Conservation (phyloP, 2,113 vertebrate genomes). For the Cavia aperea region DNA sequence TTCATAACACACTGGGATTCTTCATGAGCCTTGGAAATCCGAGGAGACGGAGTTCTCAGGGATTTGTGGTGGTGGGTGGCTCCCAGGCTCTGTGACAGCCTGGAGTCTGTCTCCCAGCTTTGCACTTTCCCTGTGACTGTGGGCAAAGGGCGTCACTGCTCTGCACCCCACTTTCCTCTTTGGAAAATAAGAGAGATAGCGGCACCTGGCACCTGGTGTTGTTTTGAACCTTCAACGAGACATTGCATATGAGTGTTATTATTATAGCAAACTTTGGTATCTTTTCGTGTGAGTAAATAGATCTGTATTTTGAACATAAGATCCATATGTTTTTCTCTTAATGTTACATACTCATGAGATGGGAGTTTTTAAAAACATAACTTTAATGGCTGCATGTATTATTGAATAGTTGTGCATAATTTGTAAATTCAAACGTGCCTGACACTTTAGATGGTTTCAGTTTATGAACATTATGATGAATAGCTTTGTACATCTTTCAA, state of each 20-base stretch:
- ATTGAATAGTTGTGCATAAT: neutral
- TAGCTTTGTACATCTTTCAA: slow-evolving; percentile 11
- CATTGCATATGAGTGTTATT: neutral
- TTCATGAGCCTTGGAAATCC: slow-evolving; percentile 16
- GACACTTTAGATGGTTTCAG: neutral
- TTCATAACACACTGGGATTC: neutral
- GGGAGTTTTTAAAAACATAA: neutral
- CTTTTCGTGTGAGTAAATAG: neutral
- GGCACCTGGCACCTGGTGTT: neutral
- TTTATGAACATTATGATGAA: slow-evolving; percentile 12
- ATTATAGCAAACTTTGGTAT: neutral
- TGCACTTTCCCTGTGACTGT: neutral
- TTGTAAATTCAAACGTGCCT: neutral
- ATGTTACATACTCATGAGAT: neutral
- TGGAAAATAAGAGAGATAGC: neutral
- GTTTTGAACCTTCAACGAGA: neutral
- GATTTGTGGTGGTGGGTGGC: neutral
- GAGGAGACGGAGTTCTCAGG: neutral
- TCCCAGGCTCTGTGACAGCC: neutral
- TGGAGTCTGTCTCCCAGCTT: neutral
- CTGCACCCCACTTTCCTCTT: neutral
- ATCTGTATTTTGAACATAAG: neutral
- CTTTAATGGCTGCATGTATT: neutral
- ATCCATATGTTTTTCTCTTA: neutral
- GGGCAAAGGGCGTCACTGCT: neutral